Evolutionary conservation across 2,888 invertebrate genomes (phyloP), one percentile per base, ranked within the genome.

Genomic region (Tetanocera ferruginea): DNA sequence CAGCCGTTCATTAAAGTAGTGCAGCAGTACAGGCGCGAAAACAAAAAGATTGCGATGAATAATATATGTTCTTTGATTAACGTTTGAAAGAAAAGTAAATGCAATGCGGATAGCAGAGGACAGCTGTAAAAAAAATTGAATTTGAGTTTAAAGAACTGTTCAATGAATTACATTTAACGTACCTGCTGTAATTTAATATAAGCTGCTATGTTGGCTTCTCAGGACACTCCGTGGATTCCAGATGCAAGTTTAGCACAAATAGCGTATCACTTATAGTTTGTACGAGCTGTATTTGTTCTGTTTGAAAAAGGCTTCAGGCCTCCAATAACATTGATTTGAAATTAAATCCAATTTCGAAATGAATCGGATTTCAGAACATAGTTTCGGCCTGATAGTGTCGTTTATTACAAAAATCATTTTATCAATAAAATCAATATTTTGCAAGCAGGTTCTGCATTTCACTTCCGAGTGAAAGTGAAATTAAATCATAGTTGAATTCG

Each of bases 281-380:
- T 0, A 89, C 95, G 23, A 96, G 92, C 88, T 95, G 94, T 17
- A 97, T 95, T 83, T 94, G 93, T 84, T 95, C 95, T 0, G 97
- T 96, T 83, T 91, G 92, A 90, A 97, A 92, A 74, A 98, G 91
- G 62, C 97, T 92, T 70, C n/a, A n/a, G n/a, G n/a, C n/a, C n/a
- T n/a, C n/a, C n/a, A n/a, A n/a, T n/a, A n/a, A n/a, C n/a, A n/a
- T n/a, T n/a, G n/a, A n/a, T n/a, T n/a, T n/a, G n/a, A n/a, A n/a
- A n/a, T n/a, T n/a, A n/a, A n/a, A n/a, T n/a, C n/a, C n/a, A n/a
- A n/a, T n/a, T n/a, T n/a, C n/a, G n/a, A n/a, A n/a, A n/a, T n/a
- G n/a, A n/a, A n/a, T n/a, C n/a, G n/a, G n/a, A n/a, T n/a, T n/a
- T n/a, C n/a, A n/a, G n/a, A n/a, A n/a, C n/a, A n/a, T n/a, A n/a